Percentiles rank a stretch among this genome's conserved stretches.
phyloP scores from a whole-genome alignment of 2,797 vertebrate genomes.

The Schizothorax lantsangensis region DNA sequence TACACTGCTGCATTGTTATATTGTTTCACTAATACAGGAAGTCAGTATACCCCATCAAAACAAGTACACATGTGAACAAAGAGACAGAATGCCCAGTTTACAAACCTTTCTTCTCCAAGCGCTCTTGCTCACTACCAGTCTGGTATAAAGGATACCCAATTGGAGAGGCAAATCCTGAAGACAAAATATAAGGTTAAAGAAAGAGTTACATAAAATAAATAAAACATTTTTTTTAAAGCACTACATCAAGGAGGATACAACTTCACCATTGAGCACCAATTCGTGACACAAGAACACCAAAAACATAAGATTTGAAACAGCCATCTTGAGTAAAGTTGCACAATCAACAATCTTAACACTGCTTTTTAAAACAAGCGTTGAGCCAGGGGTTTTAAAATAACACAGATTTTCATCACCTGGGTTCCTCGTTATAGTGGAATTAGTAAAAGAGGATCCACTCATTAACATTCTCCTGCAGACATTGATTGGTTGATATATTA shows the following conservation, averaged over 20 bases:
- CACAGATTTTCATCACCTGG: background rate
- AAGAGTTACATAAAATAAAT: no score
- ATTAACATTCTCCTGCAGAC: background rate
- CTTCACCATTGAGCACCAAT: background rate
- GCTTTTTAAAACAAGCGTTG: rapidly evolving
- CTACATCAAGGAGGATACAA: background rate
- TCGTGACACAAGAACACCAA: background rate
- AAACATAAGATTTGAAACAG: background rate
- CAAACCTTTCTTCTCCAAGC: no score
- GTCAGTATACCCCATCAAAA: no score
- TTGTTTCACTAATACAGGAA: no score
- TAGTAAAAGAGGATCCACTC: background rate
- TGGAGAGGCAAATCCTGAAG: background rate
- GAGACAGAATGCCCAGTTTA: no score
- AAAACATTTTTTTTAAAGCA: no score
- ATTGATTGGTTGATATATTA: no score
- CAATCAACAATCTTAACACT: no score
- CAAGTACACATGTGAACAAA: no score
- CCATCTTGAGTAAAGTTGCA: background rate
- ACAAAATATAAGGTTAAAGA: background rate
- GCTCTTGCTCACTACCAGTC: no score
- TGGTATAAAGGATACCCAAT: background rate
- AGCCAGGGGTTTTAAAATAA: background rate
- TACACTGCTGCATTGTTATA: no score
- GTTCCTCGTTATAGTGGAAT: background rate